Evolutionary conservation across 2,888 invertebrate genomes (phyloP).

Genomic region (Liodrosophila aerea): DNA sequence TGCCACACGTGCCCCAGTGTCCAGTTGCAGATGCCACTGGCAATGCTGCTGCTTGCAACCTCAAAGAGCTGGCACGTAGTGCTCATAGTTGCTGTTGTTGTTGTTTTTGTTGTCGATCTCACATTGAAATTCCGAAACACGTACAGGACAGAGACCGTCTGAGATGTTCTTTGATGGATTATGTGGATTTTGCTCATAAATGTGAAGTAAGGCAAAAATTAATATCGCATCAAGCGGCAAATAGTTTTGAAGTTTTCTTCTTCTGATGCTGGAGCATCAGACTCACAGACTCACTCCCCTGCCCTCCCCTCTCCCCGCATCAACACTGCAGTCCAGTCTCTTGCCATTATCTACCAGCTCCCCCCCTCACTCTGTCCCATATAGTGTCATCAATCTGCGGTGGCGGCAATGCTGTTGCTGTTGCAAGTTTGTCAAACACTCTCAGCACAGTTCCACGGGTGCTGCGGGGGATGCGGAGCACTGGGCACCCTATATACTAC

Average conservation of each 20-base stretch:
- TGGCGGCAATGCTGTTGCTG: slow-evolving; percentile 41
- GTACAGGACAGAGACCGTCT: slow-evolving; percentile 69
- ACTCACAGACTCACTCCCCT: background rate
- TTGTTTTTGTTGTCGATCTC: slow-evolving; percentile 57
- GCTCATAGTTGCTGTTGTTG: slow-evolving; percentile 1
- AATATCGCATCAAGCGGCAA: slow-evolving; percentile 48
- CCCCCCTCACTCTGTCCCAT: background rate
- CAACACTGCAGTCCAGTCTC: background rate
- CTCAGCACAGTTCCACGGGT: slow-evolving; percentile 4
- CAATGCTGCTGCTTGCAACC: slow-evolving; percentile 18
- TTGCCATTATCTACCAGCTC: background rate
- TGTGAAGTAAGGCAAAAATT: slow-evolving; percentile 58
- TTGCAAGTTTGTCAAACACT: slow-evolving; percentile 67
- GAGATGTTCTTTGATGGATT: slow-evolving; percentile 79
- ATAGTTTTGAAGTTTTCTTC: slow-evolving; percentile 47
- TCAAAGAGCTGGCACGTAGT: slow-evolving; percentile 42
- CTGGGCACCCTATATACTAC: no score
- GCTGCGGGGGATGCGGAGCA: background rate
- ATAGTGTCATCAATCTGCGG: slow-evolving; percentile 71
- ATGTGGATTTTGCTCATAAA: slow-evolving; percentile 80
- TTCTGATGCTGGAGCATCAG: background rate
- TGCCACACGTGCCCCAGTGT: slow-evolving; percentile 54
- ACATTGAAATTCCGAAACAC: slow-evolving; percentile 79
- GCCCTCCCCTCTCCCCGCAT: background rate
- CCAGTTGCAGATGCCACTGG: slow-evolving; percentile 28